Conservation (phyloP, 2,888 invertebrate genomes). For the Cantharis rustica region DNA sequence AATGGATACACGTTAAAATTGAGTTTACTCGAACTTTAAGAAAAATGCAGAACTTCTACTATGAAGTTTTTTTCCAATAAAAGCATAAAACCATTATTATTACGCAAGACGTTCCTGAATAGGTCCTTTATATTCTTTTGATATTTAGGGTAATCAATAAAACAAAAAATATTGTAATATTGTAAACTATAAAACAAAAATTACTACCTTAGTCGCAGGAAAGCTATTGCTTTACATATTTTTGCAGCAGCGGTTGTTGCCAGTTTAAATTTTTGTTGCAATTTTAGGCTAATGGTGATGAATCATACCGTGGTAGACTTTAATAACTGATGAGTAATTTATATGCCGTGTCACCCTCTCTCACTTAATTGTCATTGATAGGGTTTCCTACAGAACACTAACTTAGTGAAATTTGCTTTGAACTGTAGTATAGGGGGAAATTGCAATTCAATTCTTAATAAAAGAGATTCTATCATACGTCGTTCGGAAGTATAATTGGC, state of each 20-base stretch:
- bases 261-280: not conserved
- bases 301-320: conserved; percentile 12
- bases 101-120: not conserved
- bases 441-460: not conserved
- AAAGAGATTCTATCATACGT: not conserved
- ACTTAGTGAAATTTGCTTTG: not conserved
- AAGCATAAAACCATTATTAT: conserved; percentile 5
- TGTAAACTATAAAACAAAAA: not conserved
- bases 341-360: conserved; percentile 15
- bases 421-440: not conserved
- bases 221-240: not conserved
- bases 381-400: conserved; percentile 16
- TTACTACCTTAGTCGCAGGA: not conserved
- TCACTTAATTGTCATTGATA: conserved; percentile 20
- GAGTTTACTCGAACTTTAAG: conserved; percentile 6
- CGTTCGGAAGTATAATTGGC: not conserved
- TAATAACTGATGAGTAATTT: conserved; percentile 25
- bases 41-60: conserved; percentile 4
- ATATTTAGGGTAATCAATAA: not conserved
- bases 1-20: conserved; percentile 13
- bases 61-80: conserved; percentile 4
- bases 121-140: not conserved
- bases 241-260: not conserved
- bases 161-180: not conserved
- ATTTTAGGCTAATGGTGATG: conserved; percentile 6